Percentiles rank a stretch among this genome's conserved stretches.
Conservation (phyloP, 2,797 vertebrate species). For the Aplochiton taeniatus region DNA sequence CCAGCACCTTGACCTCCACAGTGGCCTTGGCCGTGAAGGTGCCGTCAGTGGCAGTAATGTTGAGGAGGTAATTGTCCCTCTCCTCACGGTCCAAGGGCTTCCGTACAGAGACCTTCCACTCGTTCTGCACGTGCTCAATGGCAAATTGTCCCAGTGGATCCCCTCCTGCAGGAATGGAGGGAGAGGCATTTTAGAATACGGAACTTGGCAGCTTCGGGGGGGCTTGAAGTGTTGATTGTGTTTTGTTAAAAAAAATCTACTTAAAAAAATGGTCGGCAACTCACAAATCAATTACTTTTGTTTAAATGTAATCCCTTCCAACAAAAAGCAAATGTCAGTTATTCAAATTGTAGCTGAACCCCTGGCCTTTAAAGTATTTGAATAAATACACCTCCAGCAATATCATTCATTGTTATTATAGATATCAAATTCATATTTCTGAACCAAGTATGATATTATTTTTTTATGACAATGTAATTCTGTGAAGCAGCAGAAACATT, state of each 20-base stretch:
- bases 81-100: conserved; percentile 93
- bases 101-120: conserved; percentile 97
- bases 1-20: conserved; percentile 97
- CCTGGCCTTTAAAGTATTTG: conserved; percentile 3
- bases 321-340: background rate
- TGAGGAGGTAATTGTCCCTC: conserved; percentile 94
- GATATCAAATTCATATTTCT: conserved; percentile 26
- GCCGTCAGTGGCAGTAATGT: conserved; percentile 95
- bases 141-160: conserved; percentile 94
- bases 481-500: conserved; percentile 15
- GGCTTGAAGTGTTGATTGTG: no score
- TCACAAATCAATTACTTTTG: background rate
- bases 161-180: conserved; percentile 80
- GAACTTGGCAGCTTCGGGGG: background rate
- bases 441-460: conserved; percentile 27
- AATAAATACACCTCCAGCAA: conserved; percentile 6
- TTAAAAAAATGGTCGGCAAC: background rate
- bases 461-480: conserved; percentile 19
- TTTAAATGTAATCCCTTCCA: background rate
- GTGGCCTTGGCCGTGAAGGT: conserved; percentile 90
- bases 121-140: conserved; percentile 89
- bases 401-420: conserved; percentile 8
- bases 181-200: background rate
- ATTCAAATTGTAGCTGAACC: background rate
- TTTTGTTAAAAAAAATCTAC: conserved; percentile 16